Conservation (phyloP, 2,113 vertebrate species). For the Holacanthus passer region DNA sequence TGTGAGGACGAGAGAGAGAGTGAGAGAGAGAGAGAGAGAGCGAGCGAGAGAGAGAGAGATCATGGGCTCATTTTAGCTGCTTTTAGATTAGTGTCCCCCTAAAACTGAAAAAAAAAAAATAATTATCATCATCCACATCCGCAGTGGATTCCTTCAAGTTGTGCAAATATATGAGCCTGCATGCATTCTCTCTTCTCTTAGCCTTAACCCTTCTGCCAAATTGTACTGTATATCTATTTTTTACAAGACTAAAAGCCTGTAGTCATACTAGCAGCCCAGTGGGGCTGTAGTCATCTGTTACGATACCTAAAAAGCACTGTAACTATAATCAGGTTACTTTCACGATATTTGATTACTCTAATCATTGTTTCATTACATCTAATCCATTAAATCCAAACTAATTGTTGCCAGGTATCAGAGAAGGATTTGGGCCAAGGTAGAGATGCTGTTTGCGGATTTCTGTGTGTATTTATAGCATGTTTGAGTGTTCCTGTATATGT, state of each 20-base stretch:
- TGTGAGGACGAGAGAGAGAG: no score
- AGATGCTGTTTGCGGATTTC: background rate
- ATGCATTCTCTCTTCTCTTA: conserved; percentile 4
- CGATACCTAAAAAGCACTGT: background rate
- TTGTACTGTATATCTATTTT: background rate
- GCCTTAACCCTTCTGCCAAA: background rate
- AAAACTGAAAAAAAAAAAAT: conserved; percentile 18
- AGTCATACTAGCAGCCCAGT: background rate
- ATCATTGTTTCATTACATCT: conserved; percentile 10
- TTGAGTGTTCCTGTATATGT: background rate
- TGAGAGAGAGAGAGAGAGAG: conserved; percentile 19
- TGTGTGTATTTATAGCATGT: background rate
- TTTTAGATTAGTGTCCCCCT: conserved; percentile 32
- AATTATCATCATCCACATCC: conserved; percentile 57
- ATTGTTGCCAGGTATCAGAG: conserved; percentile 1
- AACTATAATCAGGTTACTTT: background rate
- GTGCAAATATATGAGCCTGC: background rate
- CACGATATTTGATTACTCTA: background rate
- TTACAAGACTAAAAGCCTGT: background rate
- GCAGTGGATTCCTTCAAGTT: conserved; percentile 19
- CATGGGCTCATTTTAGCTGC: background rate
- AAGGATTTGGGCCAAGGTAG: background rate
- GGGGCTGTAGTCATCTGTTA: conserved; percentile 1
- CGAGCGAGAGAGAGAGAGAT: background rate
- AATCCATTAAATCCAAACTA: background rate